Percentiles rank a stretch among this genome's conserved stretches.
phyloP scores from a whole-genome alignment of 2,797 vertebrate species.

The Anguilla marmorata region DNA sequence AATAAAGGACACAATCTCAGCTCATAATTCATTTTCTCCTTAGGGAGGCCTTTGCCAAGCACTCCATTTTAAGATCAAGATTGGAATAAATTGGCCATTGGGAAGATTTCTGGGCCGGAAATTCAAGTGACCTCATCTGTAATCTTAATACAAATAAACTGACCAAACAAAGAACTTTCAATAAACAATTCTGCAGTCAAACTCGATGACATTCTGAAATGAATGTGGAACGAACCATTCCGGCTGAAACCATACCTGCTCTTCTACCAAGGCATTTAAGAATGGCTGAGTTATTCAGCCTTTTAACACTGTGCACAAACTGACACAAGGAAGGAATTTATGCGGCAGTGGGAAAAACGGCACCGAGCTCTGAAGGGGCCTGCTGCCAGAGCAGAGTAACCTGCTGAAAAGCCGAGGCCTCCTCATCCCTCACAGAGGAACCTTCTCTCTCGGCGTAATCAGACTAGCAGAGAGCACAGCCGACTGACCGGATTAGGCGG shows the following conservation, averaged over 20 bases:
- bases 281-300: neutral
- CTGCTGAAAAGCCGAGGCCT: neutral
- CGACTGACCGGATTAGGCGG: neutral
- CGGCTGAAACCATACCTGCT: neutral
- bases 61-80: conserved; percentile 6
- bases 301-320: neutral
- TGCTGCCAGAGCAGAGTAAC: neutral
- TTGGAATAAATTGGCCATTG: neutral
- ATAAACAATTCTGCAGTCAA: neutral
- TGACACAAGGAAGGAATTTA: neutral
- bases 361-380: neutral
- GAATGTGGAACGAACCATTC: neutral
- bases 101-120: neutral
- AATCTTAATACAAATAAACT: neutral
- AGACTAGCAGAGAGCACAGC: neutral
- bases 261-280: neutral
- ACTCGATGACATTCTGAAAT: neutral
- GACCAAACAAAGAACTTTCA: neutral
- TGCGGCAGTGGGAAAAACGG: neutral
- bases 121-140: neutral
- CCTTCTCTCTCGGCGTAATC: neutral
- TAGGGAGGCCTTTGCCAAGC: neutral
- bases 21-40: conserved; percentile 13
- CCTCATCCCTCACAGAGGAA: neutral
- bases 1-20: conserved; percentile 19